A percentile compares a stretch with the other conserved stretches of the same genome.
These are phyloP conservation scores for Pseudois nayaur DNA, from an alignment of 2,113 vertebrate species.

Conservation along the genomic window DNA sequence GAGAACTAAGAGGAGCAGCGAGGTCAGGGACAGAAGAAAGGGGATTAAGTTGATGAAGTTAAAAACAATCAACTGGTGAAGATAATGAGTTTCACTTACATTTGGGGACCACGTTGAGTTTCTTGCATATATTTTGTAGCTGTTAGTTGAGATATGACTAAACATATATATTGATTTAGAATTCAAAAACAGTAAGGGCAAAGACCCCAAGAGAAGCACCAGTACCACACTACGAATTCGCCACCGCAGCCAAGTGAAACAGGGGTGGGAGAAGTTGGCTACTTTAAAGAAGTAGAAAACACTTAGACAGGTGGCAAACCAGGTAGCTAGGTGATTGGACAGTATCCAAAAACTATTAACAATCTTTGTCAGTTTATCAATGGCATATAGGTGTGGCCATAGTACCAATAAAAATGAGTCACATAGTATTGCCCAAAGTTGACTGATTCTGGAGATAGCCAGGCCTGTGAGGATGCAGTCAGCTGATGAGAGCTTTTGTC, in stretches of 20 bases:
- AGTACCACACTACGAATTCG: not conserved
- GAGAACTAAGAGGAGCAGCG: not conserved
- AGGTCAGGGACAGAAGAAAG: not conserved
- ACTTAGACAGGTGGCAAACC: constrained; percentile 1
- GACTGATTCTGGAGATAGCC: not conserved
- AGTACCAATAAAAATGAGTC: not conserved
- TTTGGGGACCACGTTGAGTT: not conserved
- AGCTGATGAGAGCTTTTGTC: not conserved
- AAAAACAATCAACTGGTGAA: not conserved
- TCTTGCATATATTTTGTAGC: not conserved
- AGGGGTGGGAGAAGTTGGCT: not conserved
- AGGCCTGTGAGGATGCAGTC: not conserved
- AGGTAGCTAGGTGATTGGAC: not conserved
- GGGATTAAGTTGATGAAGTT: not conserved
- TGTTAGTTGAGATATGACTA: not conserved
- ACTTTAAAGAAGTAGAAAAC: constrained; percentile 36
- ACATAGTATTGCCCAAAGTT: not conserved
- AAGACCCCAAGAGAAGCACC: not conserved
- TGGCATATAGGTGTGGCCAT: not conserved
- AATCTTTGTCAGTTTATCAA: not conserved
- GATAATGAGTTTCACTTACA: not conserved
- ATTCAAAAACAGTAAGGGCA: not conserved
- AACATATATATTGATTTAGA: fast-evolving
- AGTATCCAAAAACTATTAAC: fast-evolving
- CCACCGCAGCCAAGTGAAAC: constrained; percentile 6